Conservation (phyloP, 2,797 vertebrate species). For the Distichodus sexfasciatus region DNA sequence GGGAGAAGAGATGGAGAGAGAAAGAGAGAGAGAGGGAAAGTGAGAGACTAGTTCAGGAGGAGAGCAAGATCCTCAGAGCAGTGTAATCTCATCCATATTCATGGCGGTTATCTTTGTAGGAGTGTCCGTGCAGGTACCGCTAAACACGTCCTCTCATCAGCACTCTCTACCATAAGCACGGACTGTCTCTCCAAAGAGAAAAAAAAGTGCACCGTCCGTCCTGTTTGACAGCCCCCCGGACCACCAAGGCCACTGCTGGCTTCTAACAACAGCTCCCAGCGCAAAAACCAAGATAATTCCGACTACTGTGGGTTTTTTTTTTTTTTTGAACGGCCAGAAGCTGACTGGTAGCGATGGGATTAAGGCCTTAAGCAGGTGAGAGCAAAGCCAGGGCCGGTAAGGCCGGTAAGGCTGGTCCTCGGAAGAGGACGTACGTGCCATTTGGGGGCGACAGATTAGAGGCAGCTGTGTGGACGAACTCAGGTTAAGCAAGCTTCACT, state of each 20-base stretch:
- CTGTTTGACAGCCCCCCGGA: neutral
- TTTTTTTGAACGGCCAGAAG: too few relatives aligned
- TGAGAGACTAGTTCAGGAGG: neutral
- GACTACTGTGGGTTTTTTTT: too few relatives aligned
- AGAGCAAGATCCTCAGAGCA: slow-evolving; percentile 6
- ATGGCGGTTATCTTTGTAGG: slow-evolving; percentile 30
- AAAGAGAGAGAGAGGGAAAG: neutral
- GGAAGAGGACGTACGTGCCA: neutral
- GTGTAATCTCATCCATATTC: slow-evolving; percentile 44
- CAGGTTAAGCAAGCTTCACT: slow-evolving; percentile 12
- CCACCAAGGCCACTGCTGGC: neutral
- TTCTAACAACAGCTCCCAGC: too few relatives aligned
- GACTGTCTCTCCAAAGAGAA: neutral
- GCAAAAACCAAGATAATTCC: too few relatives aligned
- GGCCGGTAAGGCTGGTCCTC: neutral
- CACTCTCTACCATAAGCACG: neutral
- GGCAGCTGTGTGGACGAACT: neutral
- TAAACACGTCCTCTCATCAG: slow-evolving; percentile 4
- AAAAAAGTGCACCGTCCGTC: neutral
- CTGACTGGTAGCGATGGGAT: too few relatives aligned
- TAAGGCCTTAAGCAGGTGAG: neutral
- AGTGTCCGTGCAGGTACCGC: neutral
- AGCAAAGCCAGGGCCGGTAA: neutral
- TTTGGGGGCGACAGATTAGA: neutral
- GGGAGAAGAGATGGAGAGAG: neutral